Evolutionary conservation across 2,113 vertebrate species (phyloP).

Genomic region (Neomonachus schauinslandi): DNA sequence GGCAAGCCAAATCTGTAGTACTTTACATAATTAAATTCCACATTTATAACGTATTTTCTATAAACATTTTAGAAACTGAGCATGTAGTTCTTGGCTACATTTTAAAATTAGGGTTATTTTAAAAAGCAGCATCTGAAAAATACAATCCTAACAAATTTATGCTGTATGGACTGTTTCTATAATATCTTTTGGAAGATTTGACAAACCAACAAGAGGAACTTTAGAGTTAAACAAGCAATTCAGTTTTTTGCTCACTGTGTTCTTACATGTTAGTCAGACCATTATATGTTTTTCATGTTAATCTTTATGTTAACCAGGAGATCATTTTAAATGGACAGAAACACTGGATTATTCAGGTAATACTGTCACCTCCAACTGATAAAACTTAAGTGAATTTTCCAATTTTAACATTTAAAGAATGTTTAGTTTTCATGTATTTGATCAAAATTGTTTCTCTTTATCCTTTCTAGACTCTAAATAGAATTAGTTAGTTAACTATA

Average conservation of each 20-base stretch:
- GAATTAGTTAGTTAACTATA: neutral
- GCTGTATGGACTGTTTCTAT: neutral
- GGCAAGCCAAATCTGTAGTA: neutral
- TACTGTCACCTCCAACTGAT: neutral
- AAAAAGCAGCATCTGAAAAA: neutral
- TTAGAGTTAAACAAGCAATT: neutral
- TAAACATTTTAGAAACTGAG: slow-evolving; percentile 45
- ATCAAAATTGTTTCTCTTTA: neutral
- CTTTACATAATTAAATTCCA: slow-evolving; percentile 16
- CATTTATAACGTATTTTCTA: slow-evolving; percentile 44
- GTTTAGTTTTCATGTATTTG: slow-evolving; percentile 5
- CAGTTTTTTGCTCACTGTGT: neutral
- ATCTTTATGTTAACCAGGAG: neutral
- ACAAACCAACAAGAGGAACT: neutral
- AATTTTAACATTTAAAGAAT: slow-evolving; percentile 25
- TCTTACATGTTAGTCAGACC: neutral
- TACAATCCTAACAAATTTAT: neutral
- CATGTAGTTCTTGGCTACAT: neutral
- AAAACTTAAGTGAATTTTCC: neutral
- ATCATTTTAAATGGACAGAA: neutral
- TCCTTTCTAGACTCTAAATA: neutral
- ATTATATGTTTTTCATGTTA: neutral
- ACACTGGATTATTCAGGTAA: neutral
- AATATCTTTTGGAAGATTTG: neutral
- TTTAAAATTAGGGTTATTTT: slow-evolving; percentile 5